These are phyloP conservation scores for Panurus biarmicus DNA, from an alignment of 2,113 vertebrate species.

Conservation along the genomic window DNA sequence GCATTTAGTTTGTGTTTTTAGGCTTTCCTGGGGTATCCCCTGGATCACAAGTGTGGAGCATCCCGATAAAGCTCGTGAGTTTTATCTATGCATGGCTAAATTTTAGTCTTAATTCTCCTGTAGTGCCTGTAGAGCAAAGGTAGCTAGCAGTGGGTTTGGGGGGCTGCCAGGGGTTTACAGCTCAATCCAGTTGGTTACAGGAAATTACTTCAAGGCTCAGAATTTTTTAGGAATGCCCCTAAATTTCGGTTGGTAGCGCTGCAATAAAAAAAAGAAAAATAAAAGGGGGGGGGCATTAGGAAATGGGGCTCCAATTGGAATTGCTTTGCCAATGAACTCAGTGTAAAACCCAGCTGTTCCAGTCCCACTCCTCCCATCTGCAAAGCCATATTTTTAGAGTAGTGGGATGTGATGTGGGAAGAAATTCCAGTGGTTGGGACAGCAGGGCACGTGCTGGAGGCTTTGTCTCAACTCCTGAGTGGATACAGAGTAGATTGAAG, in stretches of 20 bases:
- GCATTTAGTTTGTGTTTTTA: conserved; percentile 42
- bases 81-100: conserved; percentile 70
- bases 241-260: background rate
- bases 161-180: conserved; percentile 11
- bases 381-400: conserved; percentile 64
- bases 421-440: background rate
- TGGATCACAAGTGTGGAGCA: conserved; percentile 34
- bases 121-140: conserved; percentile 67
- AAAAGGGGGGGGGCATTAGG: background rate
- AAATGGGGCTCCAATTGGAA: background rate
- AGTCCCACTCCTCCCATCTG: background rate
- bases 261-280: background rate
- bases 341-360: background rate
- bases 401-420: background rate
- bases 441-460: background rate
- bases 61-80: conserved; percentile 43
- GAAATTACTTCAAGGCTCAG: background rate
- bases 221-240: background rate
- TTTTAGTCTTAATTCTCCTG: conserved; percentile 63
- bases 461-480: conserved; percentile 1
- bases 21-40: conserved; percentile 19
- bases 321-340: background rate
- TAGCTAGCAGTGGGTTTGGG: conserved; percentile 46
- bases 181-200: background rate
- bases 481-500: conserved; percentile 63